Evolutionary conservation across 2,113 vertebrate species (phyloP).

Genomic region (Pogona vitticeps): DNA sequence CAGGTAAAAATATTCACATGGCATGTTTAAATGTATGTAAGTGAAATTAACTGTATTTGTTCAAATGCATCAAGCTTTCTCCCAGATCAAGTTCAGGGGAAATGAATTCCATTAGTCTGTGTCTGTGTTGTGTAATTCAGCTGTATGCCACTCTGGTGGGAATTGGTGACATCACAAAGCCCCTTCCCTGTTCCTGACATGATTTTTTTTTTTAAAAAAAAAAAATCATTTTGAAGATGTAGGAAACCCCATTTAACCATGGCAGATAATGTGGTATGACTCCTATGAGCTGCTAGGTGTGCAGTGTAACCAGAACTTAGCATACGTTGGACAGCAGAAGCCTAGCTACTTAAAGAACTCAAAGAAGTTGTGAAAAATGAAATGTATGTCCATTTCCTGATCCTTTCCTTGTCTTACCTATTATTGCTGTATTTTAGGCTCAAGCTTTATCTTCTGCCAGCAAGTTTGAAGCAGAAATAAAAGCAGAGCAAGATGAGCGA

Average conservation of each 20-base stretch:
- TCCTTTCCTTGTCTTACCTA: not conserved
- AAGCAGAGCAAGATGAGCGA: constrained; percentile 89
- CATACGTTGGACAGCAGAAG: constrained; percentile 12
- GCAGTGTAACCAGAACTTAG: constrained; percentile 21
- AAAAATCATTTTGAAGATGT: not conserved
- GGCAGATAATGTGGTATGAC: not conserved
- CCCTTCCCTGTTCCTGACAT: too few species aligned
- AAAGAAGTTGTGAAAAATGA: not conserved
- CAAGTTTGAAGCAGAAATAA: constrained; percentile 93
- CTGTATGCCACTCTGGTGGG: not conserved
- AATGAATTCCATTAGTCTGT: not conserved
- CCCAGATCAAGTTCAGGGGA: not conserved
- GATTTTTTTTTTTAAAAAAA: not conserved
- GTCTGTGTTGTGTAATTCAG: too few species aligned
- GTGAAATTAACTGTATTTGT: not conserved
- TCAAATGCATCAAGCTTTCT: not conserved
- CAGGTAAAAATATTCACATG: not conserved
- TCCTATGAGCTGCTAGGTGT: not conserved
- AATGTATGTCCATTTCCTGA: constrained; percentile 7
- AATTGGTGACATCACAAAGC: not conserved
- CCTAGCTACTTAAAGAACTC: not conserved
- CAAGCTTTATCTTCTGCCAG: constrained; percentile 87
- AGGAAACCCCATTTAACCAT: not conserved
- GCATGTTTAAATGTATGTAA: not conserved
- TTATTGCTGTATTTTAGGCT: constrained; percentile 71